Conservation (phyloP, 2,888 invertebrate genomes). For the Drosophila subsilvestris region DNA sequence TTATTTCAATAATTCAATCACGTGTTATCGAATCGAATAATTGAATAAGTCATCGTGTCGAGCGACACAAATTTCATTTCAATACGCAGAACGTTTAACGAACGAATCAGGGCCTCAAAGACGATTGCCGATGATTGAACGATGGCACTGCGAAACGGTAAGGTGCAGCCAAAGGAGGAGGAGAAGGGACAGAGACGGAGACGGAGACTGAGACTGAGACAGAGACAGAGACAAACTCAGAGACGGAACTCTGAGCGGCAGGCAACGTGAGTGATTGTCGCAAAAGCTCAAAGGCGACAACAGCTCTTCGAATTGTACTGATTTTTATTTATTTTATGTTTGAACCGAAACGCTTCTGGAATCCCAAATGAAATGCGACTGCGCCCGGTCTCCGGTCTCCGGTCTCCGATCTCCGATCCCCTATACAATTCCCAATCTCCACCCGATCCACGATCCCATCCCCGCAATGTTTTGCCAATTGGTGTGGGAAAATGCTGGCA, state of each 20-base stretch:
- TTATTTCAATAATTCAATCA: constrained; percentile 76
- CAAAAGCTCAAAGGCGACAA: constrained; percentile 77
- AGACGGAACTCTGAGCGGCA: constrained; percentile 4
- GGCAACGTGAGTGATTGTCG: constrained; percentile 77
- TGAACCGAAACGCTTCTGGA: constrained; percentile 79
- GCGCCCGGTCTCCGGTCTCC: constrained; percentile 28
- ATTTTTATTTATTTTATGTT: constrained; percentile 82
- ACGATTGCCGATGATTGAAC: constrained; percentile 63
- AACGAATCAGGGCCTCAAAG: constrained; percentile 59
- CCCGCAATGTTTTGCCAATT: constrained; percentile 54
- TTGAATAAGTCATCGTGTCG: constrained; percentile 78
- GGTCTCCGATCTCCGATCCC: not conserved
- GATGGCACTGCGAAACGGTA: constrained; percentile 22
- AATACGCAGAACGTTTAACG: constrained; percentile 74
- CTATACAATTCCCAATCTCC: constrained; percentile 1
- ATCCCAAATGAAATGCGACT: constrained; percentile 70
- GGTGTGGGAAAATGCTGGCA: constrained; percentile 66
- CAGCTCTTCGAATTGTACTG: constrained; percentile 78
- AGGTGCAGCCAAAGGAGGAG: constrained; percentile 1
- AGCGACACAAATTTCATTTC: constrained; percentile 78
- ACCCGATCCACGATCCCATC: constrained; percentile 44
- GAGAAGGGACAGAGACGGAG: too few relatives aligned
- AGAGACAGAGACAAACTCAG: constrained; percentile 22
- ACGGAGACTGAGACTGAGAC: not conserved
- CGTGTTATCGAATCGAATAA: constrained; percentile 73